Evolutionary conservation across 2,888 invertebrate genomes (phyloP).

Genomic region (Cantharis flavilabris): DNA sequence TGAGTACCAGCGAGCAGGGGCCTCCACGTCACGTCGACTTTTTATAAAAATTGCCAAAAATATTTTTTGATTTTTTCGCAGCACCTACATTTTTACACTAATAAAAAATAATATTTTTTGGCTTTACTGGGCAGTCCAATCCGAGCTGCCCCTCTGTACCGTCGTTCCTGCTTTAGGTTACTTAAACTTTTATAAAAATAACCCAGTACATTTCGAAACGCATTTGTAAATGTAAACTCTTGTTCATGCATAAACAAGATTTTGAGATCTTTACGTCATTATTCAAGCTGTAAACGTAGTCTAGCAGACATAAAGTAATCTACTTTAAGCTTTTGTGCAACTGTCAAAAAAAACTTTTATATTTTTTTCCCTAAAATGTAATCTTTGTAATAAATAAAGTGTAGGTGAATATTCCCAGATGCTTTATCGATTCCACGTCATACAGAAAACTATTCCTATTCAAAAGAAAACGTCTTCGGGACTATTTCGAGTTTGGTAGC

Average conservation of each 20-base stretch:
- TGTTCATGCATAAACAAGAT: background rate
- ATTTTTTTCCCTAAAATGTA: background rate
- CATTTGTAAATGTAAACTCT: background rate
- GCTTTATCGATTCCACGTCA: background rate
- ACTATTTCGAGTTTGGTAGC: background rate
- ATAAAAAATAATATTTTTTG: too few relatives aligned
- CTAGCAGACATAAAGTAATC: background rate
- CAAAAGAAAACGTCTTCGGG: background rate
- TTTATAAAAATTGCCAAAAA: too few relatives aligned
- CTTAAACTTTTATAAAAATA: too few relatives aligned
- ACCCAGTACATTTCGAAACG: background rate
- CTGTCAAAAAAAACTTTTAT: background rate
- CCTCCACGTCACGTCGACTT: too few relatives aligned
- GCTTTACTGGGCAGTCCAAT: too few relatives aligned
- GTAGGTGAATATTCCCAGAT: constrained; percentile 2
- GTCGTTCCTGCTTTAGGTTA: too few relatives aligned
- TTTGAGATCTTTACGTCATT: background rate
- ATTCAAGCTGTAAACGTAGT: background rate
- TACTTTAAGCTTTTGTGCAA: background rate
- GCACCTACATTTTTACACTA: too few relatives aligned
- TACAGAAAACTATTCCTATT: background rate
- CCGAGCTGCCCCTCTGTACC: too few relatives aligned
- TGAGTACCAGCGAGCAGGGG: too few relatives aligned
- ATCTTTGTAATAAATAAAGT: background rate
- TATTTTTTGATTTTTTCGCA: too few relatives aligned